phyloP scores from a whole-genome alignment of 2,113 vertebrate species.

The Petaurus breviceps region DNA sequence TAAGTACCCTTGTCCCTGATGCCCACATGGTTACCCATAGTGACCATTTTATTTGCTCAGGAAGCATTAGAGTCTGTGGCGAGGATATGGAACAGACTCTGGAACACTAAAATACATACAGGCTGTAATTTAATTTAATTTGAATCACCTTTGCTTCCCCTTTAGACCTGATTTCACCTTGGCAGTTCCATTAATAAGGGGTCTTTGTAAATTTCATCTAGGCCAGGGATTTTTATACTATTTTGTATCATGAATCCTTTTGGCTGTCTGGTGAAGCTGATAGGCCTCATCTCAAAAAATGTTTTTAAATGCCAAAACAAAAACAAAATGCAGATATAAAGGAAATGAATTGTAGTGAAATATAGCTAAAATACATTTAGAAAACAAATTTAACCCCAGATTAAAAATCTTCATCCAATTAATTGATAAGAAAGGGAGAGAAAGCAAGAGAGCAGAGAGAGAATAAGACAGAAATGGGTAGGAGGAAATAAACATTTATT shows the following conservation, averaged over 20 bases:
- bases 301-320: neutral
- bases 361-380: neutral
- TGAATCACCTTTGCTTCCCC: neutral
- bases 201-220: neutral
- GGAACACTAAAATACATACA: neutral
- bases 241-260: neutral
- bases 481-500: neutral
- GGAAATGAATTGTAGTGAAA: neutral
- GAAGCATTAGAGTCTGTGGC: constrained; percentile 1
- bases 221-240: neutral
- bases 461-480: neutral
- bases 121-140: neutral
- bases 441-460: neutral
- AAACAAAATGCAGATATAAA: neutral
- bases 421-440: neutral
- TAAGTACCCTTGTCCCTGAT: neutral
- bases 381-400: neutral
- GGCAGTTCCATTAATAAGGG: neutral
- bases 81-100: neutral
- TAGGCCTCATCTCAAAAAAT: neutral
- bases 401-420: neutral
- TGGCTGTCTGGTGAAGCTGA: neutral
- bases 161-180: neutral
- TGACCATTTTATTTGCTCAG: neutral
- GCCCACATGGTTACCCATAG: neutral